Evolutionary conservation across 2,797 vertebrate species (phyloP), one percentile per base, ranked within the genome.

Genomic region (Toxotes lorentzi): DNA sequence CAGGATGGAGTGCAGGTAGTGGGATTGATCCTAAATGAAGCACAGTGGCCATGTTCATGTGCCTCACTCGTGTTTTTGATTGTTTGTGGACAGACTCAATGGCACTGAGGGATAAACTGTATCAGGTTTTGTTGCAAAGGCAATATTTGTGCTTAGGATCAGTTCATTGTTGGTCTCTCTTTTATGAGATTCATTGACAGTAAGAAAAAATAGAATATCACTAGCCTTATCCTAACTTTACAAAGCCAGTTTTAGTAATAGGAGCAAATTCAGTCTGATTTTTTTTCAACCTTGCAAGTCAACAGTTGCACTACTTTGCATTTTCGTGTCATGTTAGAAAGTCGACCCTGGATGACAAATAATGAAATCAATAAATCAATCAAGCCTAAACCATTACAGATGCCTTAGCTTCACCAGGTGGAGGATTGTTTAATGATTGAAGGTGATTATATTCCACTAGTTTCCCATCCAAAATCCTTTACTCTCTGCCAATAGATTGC

Each of bases 401-500:
- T 14, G 3, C 27, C 35, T 64, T 35, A 53, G 14, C 13, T 76
- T 51, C 67, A 14, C 6, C 13, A 50, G 11, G 35, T 11, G 23
- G 23, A 53, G 50, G 50, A 27, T 53, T 51, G 50, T 13, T 24
- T 51, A 24, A 51, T 51, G 50, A 51, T 5, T 4, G n/a, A 5
- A 51, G 23, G 8, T n/a, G 11, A 51, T 5, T 27, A 5, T 27
- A 50, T 51, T 23, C 24, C 27, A 54, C 5, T 9, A 27, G 13
- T 51, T 71, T 63, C 72, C 24, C 57, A 53, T 32, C 19, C 56
- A 34, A 60, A 19, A 54, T 65, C 58, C 1, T 27, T 48, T 32
- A 45, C 24, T 59, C 53, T 24, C 30, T 14, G 48, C 16, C 57
- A 35, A 5, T 40, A 51, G 34, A 61, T 53, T 21, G 5, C 53